Evolutionary conservation across 2,888 invertebrate genomes (phyloP).

Genomic region (Amphipyra tragopoginis): DNA sequence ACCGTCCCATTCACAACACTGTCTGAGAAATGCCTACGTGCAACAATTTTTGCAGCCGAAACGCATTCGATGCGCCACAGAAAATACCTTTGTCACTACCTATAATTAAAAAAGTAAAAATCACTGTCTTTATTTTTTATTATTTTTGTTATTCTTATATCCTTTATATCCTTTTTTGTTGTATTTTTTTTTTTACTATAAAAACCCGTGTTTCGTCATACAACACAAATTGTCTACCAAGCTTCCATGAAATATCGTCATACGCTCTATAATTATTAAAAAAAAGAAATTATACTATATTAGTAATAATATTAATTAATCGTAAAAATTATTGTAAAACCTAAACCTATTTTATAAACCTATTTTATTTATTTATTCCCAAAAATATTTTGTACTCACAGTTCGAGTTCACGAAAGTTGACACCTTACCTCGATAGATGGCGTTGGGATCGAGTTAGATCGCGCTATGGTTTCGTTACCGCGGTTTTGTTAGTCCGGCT

Average conservation of each 20-base stretch:
- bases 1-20: conserved; percentile 76
- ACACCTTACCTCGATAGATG: conserved; percentile 68
- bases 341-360: background rate
- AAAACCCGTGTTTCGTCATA: no score
- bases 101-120: conserved; percentile 47
- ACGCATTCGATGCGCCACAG: conserved; percentile 53
- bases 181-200: background rate
- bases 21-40: conserved; percentile 81
- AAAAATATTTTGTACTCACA: background rate
- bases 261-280: no score
- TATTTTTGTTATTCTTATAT: background rate
- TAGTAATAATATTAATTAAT: no score
- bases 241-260: no score
- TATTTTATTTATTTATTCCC: background rate
- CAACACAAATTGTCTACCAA: no score
- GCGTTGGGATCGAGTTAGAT: conserved; percentile 65
- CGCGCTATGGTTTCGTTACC: conserved; percentile 68
- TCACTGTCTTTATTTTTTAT: conserved; percentile 6
- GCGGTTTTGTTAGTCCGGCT: background rate
- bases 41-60: conserved; percentile 75
- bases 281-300: no score
- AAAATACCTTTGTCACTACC: conserved; percentile 49
- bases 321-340: background rate
- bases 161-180: conserved; percentile 7
- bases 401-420: conserved; percentile 16